Conservation (phyloP, 2,113 vertebrate genomes). For the Caracal caracal region DNA sequence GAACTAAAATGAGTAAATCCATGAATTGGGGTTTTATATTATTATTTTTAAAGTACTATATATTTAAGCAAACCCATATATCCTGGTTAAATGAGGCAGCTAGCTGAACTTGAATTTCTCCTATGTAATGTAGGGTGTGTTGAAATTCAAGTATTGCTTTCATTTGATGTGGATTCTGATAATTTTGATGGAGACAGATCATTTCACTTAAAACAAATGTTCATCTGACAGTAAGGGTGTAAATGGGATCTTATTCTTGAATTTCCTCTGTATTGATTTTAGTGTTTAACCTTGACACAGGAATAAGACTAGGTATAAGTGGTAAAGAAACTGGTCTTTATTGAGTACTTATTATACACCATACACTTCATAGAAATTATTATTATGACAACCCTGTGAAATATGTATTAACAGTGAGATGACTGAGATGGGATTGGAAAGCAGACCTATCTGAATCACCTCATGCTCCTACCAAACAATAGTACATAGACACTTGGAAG, state of each 20-base stretch:
- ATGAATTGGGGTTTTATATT: background rate
- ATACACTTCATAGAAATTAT: background rate
- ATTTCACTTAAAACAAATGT: background rate
- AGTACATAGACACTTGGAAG: background rate
- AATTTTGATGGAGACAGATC: background rate
- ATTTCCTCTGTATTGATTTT: background rate
- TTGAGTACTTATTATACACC: background rate
- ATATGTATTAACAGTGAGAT: background rate
- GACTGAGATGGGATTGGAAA: slow-evolving; percentile 4
- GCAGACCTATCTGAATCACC: background rate
- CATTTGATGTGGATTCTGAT: background rate
- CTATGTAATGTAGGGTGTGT: background rate
- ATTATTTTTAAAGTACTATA: background rate
- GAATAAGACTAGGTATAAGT: background rate
- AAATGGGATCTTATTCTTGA: background rate
- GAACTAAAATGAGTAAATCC: background rate
- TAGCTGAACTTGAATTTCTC: background rate
- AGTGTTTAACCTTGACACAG: background rate
- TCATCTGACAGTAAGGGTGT: background rate
- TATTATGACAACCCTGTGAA: background rate
- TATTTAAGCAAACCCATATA: background rate
- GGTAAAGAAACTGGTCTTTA: background rate
- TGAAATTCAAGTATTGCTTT: background rate
- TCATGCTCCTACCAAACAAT: background rate
- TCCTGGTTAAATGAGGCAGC: background rate